phyloP scores from a whole-genome alignment of 2,797 vertebrate species.

The Sebastes oblongus region DNA sequence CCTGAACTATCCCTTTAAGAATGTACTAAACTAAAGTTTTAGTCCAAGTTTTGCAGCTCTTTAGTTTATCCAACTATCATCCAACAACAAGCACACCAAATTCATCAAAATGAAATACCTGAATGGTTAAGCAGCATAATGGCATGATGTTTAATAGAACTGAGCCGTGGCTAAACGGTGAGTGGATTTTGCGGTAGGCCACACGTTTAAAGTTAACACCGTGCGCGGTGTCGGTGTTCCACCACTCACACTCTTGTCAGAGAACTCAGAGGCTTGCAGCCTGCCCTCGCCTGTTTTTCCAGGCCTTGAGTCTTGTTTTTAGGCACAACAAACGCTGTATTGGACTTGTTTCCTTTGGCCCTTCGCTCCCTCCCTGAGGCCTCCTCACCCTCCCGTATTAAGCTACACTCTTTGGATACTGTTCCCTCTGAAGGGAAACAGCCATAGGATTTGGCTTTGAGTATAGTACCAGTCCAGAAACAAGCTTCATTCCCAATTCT shows the following conservation, averaged over 20 bases:
- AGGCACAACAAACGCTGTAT: conserved; percentile 83
- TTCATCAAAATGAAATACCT: conserved; percentile 30
- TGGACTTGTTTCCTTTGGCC: conserved; percentile 84
- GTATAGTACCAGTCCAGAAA: conserved; percentile 44
- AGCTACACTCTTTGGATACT: conserved; percentile 75
- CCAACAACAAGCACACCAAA: neutral
- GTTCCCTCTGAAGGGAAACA: conserved; percentile 72
- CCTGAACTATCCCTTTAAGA: no score
- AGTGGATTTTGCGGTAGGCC: conserved; percentile 68
- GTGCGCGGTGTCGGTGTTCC: conserved; percentile 49
- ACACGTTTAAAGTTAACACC: conserved; percentile 70
- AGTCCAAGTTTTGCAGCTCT: neutral
- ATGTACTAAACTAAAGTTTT: neutral
- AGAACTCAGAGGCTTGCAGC: conserved; percentile 71
- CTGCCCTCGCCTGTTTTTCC: conserved; percentile 78
- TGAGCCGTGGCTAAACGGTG: conserved; percentile 50
- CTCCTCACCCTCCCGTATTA: conserved; percentile 71
- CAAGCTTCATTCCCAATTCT: conserved; percentile 60
- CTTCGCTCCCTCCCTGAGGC: conserved; percentile 62
- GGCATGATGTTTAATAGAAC: conserved; percentile 54
- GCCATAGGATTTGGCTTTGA: conserved; percentile 62
- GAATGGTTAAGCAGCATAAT: conserved; percentile 46
- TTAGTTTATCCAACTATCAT: neutral
- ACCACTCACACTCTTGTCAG: conserved; percentile 66
- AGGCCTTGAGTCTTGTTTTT: conserved; percentile 81